phyloP scores from a whole-genome alignment of 2,888 invertebrate genomes.

The Nephrocerus scutellatus region DNA sequence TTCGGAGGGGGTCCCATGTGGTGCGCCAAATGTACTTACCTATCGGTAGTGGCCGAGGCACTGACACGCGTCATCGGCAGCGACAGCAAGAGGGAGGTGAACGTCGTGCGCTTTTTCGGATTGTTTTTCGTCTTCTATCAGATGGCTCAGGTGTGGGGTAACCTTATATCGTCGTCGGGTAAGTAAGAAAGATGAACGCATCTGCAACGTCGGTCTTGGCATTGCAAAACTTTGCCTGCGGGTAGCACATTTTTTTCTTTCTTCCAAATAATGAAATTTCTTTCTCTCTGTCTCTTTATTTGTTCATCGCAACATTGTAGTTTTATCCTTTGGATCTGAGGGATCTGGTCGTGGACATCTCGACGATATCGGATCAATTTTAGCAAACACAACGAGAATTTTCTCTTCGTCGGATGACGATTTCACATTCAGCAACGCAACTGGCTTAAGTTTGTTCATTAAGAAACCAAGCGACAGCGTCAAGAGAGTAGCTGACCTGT shows the following conservation, averaged over 20 bases:
- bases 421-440: no score
- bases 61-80: slow-evolving; percentile 62
- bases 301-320: no score
- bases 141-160: slow-evolving; percentile 93
- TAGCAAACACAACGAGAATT: no score
- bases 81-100: slow-evolving; percentile 59
- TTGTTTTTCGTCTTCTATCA: slow-evolving; percentile 95
- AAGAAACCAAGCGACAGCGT: neutral
- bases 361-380: no score
- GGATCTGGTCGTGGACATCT: no score
- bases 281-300: neutral
- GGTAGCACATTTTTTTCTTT: neutral
- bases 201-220: neutral
- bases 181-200: slow-evolving; percentile 10
- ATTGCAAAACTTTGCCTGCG: neutral
- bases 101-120: slow-evolving; percentile 88
- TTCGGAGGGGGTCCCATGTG: slow-evolving; percentile 88
- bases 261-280: neutral
- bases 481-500: slow-evolving; percentile 51
- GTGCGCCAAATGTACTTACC: slow-evolving; percentile 93
- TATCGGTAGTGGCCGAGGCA: slow-evolving; percentile 75
- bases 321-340: no score
- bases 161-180: slow-evolving; percentile 81
- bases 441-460: neutral
- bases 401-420: no score